phyloP scores from a whole-genome alignment of 2,113 vertebrate genomes.

The Neolamprologus toae region DNA sequence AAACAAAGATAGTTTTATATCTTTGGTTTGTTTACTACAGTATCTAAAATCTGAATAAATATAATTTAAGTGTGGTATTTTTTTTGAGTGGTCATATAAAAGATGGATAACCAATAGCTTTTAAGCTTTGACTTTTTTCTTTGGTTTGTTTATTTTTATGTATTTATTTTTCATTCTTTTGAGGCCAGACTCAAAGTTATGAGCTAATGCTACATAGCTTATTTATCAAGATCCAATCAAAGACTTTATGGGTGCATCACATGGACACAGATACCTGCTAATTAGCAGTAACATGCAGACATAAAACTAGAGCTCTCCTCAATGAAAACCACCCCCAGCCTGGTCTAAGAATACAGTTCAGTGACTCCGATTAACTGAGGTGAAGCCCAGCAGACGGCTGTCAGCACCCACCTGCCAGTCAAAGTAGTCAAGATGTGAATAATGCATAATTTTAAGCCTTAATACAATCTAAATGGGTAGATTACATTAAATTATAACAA shows the following conservation, averaged over 20 bases:
- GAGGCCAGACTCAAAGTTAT: neutral
- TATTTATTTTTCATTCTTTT: neutral
- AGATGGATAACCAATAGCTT: neutral
- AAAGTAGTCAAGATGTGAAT: neutral
- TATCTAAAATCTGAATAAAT: neutral
- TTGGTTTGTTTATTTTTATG: neutral
- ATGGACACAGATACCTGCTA: neutral
- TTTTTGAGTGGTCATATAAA: neutral
- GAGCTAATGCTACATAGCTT: neutral
- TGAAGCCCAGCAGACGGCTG: neutral
- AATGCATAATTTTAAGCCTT: neutral
- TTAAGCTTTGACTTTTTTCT: neutral
- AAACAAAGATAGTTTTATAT: neutral
- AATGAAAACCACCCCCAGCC: neutral
- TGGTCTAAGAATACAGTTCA: neutral
- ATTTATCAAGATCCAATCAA: neutral
- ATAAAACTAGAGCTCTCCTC: neutral
- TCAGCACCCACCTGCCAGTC: neutral
- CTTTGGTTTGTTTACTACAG: neutral
- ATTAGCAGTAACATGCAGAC: neutral
- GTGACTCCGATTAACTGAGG: neutral
- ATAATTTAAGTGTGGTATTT: neutral
- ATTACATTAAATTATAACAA: neutral
- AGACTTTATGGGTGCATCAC: neutral
- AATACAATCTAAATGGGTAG: neutral